Percentiles rank a stretch among this genome's conserved stretches.
Evolutionary conservation across 2,113 vertebrate genomes (phyloP).

Genomic region (Gobiocypris rarus): DNA sequence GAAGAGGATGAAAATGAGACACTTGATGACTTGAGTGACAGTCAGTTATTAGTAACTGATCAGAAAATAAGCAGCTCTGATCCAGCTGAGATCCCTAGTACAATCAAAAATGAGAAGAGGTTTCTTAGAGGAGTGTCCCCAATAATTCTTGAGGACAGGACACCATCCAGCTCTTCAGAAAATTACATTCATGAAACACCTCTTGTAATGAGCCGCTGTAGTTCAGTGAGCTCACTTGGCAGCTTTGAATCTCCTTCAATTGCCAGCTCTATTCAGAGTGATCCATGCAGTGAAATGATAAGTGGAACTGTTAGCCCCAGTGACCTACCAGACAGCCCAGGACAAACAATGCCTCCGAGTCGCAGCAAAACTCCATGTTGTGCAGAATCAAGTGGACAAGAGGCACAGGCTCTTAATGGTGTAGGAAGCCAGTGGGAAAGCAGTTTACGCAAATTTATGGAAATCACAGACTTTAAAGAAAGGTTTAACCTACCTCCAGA

Average conservation of each 20-base stretch:
- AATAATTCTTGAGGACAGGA: conserved; percentile 82
- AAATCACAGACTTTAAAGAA: conserved; percentile 94
- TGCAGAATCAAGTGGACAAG: conserved; percentile 75
- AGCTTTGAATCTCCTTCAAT: conserved; percentile 96
- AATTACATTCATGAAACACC: conserved; percentile 98
- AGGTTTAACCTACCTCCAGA: conserved; percentile 91
- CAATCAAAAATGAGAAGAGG: conserved; percentile 71
- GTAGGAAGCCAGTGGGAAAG: conserved; percentile 92
- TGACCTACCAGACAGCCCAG: conserved; percentile 95
- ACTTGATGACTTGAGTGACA: conserved; percentile 76
- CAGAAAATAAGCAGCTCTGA: conserved; percentile 72
- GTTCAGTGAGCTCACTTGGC: conserved; percentile 94
- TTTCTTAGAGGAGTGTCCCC: conserved; percentile 77
- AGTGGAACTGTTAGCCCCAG: conserved; percentile 96
- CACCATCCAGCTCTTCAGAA: conserved; percentile 93
- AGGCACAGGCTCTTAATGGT: conserved; percentile 80
- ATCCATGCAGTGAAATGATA: conserved; percentile 95
- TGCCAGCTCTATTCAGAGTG: conserved; percentile 97
- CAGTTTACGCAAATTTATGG: conserved; percentile 92
- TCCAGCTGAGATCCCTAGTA: conserved; percentile 80
- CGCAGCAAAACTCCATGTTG: conserved; percentile 94
- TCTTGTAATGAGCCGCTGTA: conserved; percentile 94
- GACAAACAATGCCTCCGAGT: conserved; percentile 98
- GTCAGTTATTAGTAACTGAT: conserved; percentile 75
- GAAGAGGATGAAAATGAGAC: conserved; percentile 72